These are phyloP conservation scores for Stomatorhinus walkeri DNA, from an alignment of 2,797 vertebrate species.

Conservation along the genomic window DNA sequence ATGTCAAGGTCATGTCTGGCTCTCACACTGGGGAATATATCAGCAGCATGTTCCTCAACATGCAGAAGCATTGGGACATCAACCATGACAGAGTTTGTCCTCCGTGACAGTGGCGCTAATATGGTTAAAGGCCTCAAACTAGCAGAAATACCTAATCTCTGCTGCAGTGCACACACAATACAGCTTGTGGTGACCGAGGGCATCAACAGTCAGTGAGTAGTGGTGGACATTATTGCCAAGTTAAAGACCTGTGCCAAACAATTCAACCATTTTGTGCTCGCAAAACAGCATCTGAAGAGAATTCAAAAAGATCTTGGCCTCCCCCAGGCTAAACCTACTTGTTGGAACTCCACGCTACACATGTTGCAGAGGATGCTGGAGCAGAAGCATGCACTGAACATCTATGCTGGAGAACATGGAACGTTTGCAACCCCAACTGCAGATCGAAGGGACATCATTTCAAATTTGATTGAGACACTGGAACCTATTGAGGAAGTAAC, in stretches of 20 bases:
- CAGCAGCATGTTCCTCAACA: background rate
- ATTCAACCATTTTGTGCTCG: slow-evolving; percentile 4
- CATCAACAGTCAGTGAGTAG: slow-evolving; percentile 24
- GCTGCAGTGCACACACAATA: slow-evolving; percentile 5
- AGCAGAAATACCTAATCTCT: slow-evolving; percentile 19
- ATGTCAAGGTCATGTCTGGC: background rate
- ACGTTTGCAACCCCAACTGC: background rate
- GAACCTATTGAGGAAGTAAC: slow-evolving; percentile 23
- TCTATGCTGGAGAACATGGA: background rate
- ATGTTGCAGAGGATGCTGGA: background rate
- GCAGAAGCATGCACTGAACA: background rate
- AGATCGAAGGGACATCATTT: slow-evolving; percentile 20
- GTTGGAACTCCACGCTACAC: background rate
- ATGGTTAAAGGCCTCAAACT: background rate
- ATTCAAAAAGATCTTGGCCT: background rate
- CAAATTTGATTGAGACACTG: slow-evolving; percentile 21
- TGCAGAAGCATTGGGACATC: background rate
- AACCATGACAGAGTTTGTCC: background rate
- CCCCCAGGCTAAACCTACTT: background rate
- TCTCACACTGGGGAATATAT: background rate
- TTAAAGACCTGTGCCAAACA: slow-evolving; percentile 28
- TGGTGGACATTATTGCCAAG: slow-evolving; percentile 14
- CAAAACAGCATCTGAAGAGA: background rate
- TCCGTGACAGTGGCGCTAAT: background rate
- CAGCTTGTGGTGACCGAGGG: slow-evolving; percentile 28